Conservation (phyloP, 1,140 invertebrate genomes). For the Drosophila biarmipes region DNA sequence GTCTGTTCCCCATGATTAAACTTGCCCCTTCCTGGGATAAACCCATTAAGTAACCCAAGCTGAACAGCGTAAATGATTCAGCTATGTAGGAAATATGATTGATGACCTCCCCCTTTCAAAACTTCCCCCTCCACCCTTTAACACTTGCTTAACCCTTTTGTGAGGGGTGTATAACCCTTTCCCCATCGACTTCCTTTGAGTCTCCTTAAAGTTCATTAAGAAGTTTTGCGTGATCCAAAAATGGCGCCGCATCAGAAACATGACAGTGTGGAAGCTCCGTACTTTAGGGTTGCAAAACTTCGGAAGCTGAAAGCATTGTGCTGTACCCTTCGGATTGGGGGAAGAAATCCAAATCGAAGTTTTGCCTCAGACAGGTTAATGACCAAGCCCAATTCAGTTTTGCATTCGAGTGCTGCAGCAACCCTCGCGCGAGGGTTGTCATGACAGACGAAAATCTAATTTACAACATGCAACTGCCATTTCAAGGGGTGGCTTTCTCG, state of each 20-base stretch:
- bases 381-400: conserved; percentile 77
- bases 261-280: conserved; percentile 70
- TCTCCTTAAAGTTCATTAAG: conserved; percentile 74
- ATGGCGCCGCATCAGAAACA: conserved; percentile 56
- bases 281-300: conserved; percentile 61
- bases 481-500: conserved; percentile 35
- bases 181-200: neutral
- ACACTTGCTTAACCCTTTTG: conserved; percentile 81
- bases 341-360: neutral
- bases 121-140: conserved; percentile 27
- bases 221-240: conserved; percentile 55
- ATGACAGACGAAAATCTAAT: conserved; percentile 80
- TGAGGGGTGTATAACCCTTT: conserved; percentile 15
- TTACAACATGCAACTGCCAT: conserved; percentile 76
- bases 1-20: conserved; percentile 8
- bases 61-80: conserved; percentile 53
- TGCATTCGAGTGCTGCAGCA: conserved; percentile 69
- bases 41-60: conserved; percentile 42
- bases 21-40: conserved; percentile 8
- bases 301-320: conserved; percentile 68
- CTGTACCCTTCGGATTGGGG: conserved; percentile 37
- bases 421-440: conserved; percentile 66
- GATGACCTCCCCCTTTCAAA: conserved; percentile 44
- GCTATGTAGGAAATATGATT: conserved; percentile 69
- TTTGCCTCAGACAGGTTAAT: conserved; percentile 77